Percentiles rank a stretch among this genome's conserved stretches.
phyloP scores from a whole-genome alignment of 2,113 vertebrate genomes.

The Tonatia bakeri region DNA sequence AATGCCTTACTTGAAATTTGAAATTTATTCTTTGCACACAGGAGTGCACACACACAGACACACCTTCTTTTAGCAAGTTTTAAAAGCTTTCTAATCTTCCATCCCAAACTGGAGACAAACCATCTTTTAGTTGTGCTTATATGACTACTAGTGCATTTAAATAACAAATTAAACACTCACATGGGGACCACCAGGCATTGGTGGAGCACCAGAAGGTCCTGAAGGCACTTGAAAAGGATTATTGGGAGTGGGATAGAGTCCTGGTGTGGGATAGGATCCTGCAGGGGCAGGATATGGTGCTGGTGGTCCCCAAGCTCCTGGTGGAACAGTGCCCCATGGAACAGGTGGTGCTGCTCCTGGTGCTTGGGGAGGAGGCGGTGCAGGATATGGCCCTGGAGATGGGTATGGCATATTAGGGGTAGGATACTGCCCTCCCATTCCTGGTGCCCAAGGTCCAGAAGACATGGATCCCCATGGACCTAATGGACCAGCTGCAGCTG shows the following conservation, averaged over 20 bases:
- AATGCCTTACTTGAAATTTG: too few species aligned
- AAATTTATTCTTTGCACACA: too few species aligned
- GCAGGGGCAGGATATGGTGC: slow-evolving; percentile 82
- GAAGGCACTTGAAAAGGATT: slow-evolving; percentile 85
- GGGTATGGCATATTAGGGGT: slow-evolving; percentile 84
- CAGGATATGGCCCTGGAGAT: slow-evolving; percentile 82
- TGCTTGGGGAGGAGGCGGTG: slow-evolving; percentile 82
- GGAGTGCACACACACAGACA: too few species aligned
- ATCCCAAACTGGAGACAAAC: neutral
- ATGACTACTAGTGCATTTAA: neutral
- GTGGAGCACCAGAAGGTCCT: slow-evolving; percentile 83
- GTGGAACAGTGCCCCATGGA: slow-evolving; percentile 84
- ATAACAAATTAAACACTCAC: slow-evolving; percentile 77
- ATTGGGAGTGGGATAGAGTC: slow-evolving; percentile 82
- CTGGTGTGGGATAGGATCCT: slow-evolving; percentile 83
- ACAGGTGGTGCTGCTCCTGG: slow-evolving; percentile 82
- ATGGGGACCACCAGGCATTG: slow-evolving; percentile 82
- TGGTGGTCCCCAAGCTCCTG: slow-evolving; percentile 85
- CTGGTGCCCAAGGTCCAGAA: slow-evolving; percentile 83
- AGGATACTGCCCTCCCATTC: slow-evolving; percentile 85
- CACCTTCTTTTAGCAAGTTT: too few species aligned
- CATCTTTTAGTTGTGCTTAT: neutral
- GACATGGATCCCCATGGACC: slow-evolving; percentile 85
- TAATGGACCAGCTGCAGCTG: slow-evolving; percentile 80
- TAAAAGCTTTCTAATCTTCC: too few species aligned